Base-by-base conservation (phyloP, 2,888 invertebrate genomes). In the Pterostichus madidus region DNA sequence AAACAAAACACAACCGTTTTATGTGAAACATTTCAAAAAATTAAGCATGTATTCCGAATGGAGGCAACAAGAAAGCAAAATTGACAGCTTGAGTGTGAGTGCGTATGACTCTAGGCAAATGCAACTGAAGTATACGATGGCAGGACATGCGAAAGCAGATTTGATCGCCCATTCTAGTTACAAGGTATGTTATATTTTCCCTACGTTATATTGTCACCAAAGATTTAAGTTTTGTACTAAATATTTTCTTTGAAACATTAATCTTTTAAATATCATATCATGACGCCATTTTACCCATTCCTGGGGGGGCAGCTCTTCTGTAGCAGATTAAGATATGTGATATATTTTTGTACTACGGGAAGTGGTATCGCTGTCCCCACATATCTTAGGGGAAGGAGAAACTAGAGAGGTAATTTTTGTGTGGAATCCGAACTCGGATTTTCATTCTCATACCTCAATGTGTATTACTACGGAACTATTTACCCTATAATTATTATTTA, bases 41-140 rank as follows among this genome's bases (percentile, higher is more conserved):
- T 91, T 98, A 79, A 98, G 98, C 56, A 99, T 99, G 98, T 99
- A 99, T 89, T 98, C 98, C 79, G 98, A 98, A 89, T 99, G 98
- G 96, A 86, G 90, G 83, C 90, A 90, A 85, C 90, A 90, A 85
- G 90, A 90, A 84, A 89, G 88, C 59, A 90, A 89, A 85, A 86
- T 88, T 53, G 90, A 90, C 84, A 89, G 89, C 83, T 85, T 89
- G 84, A 90, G 88, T 84, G 89, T 88, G 11, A 88, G 88, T 84
- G 87, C 87, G 75, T 97, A 97, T 89, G 96, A 96, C 90, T 96
- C 96, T 83, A 92, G 96, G 85, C 96, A 96, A 88, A 92, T 94
- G 86, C 92, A 93, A 83, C 90, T 92, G 84, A 91, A 89, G 86
- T 93, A 93, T 85, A 92, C 93, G 24, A 91, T 93, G 52, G 93